Base-by-base conservation (phyloP, 2,797 vertebrate species). In the Scleropages formosus region DNA sequence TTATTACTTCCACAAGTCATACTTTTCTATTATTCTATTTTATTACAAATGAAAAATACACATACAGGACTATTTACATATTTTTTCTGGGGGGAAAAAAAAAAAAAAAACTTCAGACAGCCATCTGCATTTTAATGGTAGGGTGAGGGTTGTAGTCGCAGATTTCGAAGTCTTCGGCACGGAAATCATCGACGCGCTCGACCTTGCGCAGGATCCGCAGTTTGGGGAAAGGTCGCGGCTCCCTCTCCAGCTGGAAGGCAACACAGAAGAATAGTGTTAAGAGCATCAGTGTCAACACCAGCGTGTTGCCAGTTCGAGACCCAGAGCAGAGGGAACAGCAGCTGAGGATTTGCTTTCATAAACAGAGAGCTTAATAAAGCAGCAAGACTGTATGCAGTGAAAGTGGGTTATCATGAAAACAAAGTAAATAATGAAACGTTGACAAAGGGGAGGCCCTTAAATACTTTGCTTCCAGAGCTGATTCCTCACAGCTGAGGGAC, bases 101-200 rank as follows among this genome's bases (percentile, higher is more conserved):
- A n/a, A n/a, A n/a, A n/a, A n/a, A n/a, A n/a, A 10, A 8, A 16
- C 60, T 75, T 89, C 89, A 99, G 78, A 99, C 92, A 26, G 97
- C 95, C 96, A 99, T 98, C 82, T 97, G 92, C 96, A 99, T 98
- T 88, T 96, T 99, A 85, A 99, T 97, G 56, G 90, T 3, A 1
- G 98, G 95, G 69, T 98, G 94, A 47, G 97, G 97, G 83, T 95
- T 85, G 83, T 99, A 99, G 79, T 88, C 91, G 71, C 92, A 93
- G 80, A 99, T 92, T 82, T 94, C 90, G 85, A 99, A 98, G 82
- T 99, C 96, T 73, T 97, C 96, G 8, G 92, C 88, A 15, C 82
- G 84, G 83, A 98, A 99, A 74, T 97, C 93, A 51, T 94, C 86
- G 0, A 99, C 95, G 16, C 75, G 84, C 78, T 95, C 92, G 83